These are phyloP conservation scores for Didymodactylos carnosus DNA, from an alignment of 2,888 invertebrate species.

Conservation along the genomic window DNA sequence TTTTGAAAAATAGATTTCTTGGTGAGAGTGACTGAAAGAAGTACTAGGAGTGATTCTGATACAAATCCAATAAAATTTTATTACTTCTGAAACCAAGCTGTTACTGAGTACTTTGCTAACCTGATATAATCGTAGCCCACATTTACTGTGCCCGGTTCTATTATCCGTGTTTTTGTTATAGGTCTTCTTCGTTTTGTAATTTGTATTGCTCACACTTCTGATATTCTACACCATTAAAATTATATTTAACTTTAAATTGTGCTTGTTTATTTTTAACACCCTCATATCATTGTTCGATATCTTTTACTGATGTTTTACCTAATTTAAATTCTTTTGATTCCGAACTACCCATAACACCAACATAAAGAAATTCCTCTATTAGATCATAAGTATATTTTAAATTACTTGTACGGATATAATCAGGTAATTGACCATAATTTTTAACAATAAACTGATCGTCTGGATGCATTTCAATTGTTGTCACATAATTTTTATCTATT, in stretches of 20 bases:
- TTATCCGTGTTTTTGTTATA: neutral
- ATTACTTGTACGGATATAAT: neutral
- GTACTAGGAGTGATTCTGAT: too few relatives aligned
- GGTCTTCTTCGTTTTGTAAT: neutral
- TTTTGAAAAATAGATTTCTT: too few relatives aligned
- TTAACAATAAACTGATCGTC: neutral
- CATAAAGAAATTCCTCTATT: neutral
- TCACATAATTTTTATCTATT: neutral
- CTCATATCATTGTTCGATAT: neutral
- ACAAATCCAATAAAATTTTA: too few relatives aligned
- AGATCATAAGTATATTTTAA: neutral
- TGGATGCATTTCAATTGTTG: neutral
- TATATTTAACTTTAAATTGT: neutral
- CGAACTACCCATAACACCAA: neutral
- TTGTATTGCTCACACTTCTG: neutral
- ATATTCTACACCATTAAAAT: neutral
- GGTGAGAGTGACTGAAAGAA: too few relatives aligned
- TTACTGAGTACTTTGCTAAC: too few relatives aligned
- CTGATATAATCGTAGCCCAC: neutral
- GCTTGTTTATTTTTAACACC: neutral
- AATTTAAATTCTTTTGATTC: neutral
- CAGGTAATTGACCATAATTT: neutral
- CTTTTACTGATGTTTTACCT: neutral
- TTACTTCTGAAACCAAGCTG: too few relatives aligned
- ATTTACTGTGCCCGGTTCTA: neutral